Evolutionary conservation across 1,140 invertebrate species (phyloP).

Genomic region (Aphelenchoides besseyi): DNA sequence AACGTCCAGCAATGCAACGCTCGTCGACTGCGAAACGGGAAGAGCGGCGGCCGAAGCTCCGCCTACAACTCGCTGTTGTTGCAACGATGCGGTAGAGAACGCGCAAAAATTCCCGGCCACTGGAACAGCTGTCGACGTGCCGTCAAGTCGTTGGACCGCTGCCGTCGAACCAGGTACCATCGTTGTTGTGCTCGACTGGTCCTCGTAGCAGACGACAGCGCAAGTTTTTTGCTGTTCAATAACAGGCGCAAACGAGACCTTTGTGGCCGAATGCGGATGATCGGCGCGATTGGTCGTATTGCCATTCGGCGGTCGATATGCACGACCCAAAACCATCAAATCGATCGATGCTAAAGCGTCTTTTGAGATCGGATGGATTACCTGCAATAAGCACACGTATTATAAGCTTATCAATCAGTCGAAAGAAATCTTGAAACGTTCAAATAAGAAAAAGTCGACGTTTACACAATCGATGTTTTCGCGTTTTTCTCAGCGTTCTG

Average conservation of each 20-base stretch:
- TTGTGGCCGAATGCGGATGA: neutral
- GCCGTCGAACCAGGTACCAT: neutral
- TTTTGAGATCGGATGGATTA: neutral
- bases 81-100: neutral
- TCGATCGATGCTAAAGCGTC: neutral
- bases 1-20: neutral
- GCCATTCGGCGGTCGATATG: neutral
- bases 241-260: neutral
- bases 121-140: neutral
- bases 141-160: neutral
- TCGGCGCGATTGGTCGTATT: neutral
- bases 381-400: too few species aligned
- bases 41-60: neutral
- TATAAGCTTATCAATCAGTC: too few species aligned
- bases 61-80: neutral
- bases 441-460: neutral
- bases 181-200: neutral
- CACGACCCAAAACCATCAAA: neutral
- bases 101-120: neutral
- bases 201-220: neutral
- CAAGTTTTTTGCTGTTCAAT: neutral
- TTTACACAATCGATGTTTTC: neutral
- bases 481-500: neutral
- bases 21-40: neutral
- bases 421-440: neutral